Evolutionary conservation across 2,113 vertebrate genomes (phyloP).

Genomic region (Platichthys stellatus): DNA sequence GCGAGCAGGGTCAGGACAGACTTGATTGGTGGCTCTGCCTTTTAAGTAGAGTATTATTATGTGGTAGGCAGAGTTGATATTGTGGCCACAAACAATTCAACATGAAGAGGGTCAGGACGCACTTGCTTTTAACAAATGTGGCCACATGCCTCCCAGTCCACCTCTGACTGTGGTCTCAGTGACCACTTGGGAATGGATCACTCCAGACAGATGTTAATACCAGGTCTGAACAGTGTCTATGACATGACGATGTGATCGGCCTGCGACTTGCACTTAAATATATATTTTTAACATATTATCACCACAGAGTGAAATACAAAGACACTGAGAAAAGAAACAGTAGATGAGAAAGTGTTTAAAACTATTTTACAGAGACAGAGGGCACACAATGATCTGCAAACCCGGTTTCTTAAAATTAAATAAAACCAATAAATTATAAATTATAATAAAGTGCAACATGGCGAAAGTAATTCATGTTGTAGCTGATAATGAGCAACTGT

Average conservation of each 20-base stretch:
- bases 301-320: conserved; percentile 1
- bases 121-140: too few relatives aligned
- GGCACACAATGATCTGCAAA: background rate
- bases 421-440: conserved; percentile 12
- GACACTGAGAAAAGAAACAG: background rate
- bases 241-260: background rate
- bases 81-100: too few relatives aligned
- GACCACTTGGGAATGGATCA: too few relatives aligned
- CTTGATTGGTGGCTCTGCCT: too few relatives aligned
- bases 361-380: conserved; percentile 11
- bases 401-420: background rate
- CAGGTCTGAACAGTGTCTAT: background rate
- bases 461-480: background rate
- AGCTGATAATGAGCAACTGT: background rate
- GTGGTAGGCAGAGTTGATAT: too few relatives aligned
- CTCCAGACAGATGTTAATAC: too few relatives aligned
- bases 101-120: too few relatives aligned
- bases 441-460: conserved; percentile 27
- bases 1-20: too few relatives aligned
- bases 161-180: too few relatives aligned
- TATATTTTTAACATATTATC: conserved; percentile 4
- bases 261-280: background rate
- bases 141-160: too few relatives aligned
- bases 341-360: background rate
- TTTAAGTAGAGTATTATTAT: too few relatives aligned